These are phyloP conservation scores for Euura saliciscinereae DNA, from an alignment of 1,140 invertebrate species.

Conservation along the genomic window DNA sequence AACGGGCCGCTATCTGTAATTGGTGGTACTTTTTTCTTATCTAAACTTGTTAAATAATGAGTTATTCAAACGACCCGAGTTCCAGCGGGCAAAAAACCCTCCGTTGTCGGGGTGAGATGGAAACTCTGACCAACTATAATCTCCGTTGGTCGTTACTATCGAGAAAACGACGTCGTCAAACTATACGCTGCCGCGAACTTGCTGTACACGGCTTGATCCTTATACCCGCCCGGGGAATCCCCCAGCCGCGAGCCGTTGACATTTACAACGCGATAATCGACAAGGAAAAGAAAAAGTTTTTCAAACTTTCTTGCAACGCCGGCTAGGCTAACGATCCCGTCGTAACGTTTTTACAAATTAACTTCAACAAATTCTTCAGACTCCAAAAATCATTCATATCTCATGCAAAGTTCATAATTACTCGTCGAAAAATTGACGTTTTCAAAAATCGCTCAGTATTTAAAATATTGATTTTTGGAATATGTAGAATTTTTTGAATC, in stretches of 20 bases:
- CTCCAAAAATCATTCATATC: no score
- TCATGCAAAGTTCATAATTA: no score
- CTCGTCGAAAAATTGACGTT: no score
- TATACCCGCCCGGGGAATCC: not conserved
- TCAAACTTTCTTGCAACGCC: no score
- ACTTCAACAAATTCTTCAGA: no score
- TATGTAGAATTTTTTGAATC: no score
- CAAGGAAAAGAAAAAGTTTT: no score
- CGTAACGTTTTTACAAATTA: no score
- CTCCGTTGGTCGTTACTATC: not conserved
- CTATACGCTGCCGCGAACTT: not conserved
- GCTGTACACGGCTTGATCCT: not conserved
- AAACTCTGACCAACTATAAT: not conserved
- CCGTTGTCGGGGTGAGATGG: not conserved
- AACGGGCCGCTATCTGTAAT: not conserved
- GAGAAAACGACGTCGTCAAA: conserved; percentile 2
- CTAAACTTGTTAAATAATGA: not conserved
- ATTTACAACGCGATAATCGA: not conserved
- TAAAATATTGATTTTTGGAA: no score
- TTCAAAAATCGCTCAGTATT: no score
- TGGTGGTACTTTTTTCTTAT: not conserved
- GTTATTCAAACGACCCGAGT: not conserved
- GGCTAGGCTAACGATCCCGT: no score
- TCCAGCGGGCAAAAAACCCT: not conserved
- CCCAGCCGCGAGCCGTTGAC: not conserved